phyloP scores from a whole-genome alignment of 2,888 invertebrate genomes.

The Agriopis aurantiaria region DNA sequence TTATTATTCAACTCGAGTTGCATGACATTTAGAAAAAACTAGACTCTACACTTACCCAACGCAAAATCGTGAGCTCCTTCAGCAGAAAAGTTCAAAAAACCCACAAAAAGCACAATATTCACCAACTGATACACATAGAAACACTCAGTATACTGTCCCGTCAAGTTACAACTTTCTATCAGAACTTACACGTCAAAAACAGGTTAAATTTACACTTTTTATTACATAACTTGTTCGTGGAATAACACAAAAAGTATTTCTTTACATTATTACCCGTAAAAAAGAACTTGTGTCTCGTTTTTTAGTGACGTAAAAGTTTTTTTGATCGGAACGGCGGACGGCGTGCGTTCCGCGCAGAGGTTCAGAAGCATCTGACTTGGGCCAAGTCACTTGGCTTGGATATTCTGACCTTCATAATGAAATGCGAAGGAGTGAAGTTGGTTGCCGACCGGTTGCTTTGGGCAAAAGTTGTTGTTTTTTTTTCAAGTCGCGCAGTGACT shows the following conservation, averaged over 20 bases:
- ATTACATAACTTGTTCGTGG: constrained; percentile 32
- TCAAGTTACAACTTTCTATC: constrained; percentile 48
- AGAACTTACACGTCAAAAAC: constrained; percentile 40
- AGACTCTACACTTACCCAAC: constrained; percentile 39
- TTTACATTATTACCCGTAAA: constrained; percentile 56
- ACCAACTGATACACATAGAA: constrained; percentile 41
- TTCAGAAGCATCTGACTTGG: constrained; percentile 47
- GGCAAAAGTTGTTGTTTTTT: constrained; percentile 76
- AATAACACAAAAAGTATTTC: constrained; percentile 46
- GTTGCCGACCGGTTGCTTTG: constrained; percentile 76
- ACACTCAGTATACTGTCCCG: constrained; percentile 38
- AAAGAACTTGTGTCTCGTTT: constrained; percentile 57
- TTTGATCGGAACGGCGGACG: constrained; percentile 41
- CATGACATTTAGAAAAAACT: constrained; percentile 30
- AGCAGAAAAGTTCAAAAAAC: constrained; percentile 48
- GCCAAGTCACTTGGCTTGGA: constrained; percentile 45
- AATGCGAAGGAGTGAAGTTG: constrained; percentile 69
- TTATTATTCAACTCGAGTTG: constrained; percentile 34
- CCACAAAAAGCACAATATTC: constrained; percentile 46
- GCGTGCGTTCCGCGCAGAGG: constrained; percentile 55
- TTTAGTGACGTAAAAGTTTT: constrained; percentile 67
- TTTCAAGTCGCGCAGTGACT: constrained; percentile 54
- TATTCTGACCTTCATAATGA: constrained; percentile 73
- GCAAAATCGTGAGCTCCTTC: constrained; percentile 34
- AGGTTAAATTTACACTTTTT: constrained; percentile 30